These are phyloP conservation scores for Lonchura striata DNA, from an alignment of 2,113 vertebrate species.

Conservation along the genomic window DNA sequence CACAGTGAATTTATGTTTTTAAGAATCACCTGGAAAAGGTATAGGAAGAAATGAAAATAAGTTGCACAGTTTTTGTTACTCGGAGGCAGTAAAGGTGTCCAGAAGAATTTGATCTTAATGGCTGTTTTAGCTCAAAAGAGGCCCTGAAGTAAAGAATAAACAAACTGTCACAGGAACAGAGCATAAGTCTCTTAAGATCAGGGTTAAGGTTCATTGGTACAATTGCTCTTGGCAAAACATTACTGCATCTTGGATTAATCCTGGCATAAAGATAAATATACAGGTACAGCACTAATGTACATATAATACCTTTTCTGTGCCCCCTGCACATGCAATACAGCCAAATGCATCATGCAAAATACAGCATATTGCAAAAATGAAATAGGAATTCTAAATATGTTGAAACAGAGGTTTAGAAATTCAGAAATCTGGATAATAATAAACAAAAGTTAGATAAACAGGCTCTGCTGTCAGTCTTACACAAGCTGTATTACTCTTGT, in stretches of 20 bases:
- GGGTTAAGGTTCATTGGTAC: slow-evolving; percentile 65
- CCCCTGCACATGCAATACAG: neutral
- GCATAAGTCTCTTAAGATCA: slow-evolving; percentile 62
- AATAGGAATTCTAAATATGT: slow-evolving; percentile 16
- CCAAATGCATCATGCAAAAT: neutral
- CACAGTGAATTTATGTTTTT: neutral
- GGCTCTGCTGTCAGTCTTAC: neutral
- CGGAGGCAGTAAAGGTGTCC: slow-evolving; percentile 55
- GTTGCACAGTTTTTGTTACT: slow-evolving; percentile 32
- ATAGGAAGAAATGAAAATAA: slow-evolving; percentile 15
- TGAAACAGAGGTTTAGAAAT: slow-evolving; percentile 22
- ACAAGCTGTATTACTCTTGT: neutral
- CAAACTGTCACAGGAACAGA: slow-evolving; percentile 63
- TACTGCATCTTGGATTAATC: slow-evolving; percentile 51
- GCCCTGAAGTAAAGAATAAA: slow-evolving; percentile 68
- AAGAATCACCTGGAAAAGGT: slow-evolving; percentile 49
- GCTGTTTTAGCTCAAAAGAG: slow-evolving; percentile 61
- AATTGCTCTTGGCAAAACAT: slow-evolving; percentile 63
- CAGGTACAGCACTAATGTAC: slow-evolving; percentile 25
- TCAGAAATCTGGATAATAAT: neutral
- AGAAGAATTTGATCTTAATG: slow-evolving; percentile 54
- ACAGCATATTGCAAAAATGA: neutral
- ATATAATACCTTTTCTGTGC: neutral
- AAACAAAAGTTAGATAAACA: slow-evolving; percentile 36
- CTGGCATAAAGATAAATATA: slow-evolving; percentile 43